Percentiles rank a stretch among this genome's conserved stretches.
phyloP scores from a whole-genome alignment of 2,797 vertebrate species.

The Petrocephalus sullivani region DNA sequence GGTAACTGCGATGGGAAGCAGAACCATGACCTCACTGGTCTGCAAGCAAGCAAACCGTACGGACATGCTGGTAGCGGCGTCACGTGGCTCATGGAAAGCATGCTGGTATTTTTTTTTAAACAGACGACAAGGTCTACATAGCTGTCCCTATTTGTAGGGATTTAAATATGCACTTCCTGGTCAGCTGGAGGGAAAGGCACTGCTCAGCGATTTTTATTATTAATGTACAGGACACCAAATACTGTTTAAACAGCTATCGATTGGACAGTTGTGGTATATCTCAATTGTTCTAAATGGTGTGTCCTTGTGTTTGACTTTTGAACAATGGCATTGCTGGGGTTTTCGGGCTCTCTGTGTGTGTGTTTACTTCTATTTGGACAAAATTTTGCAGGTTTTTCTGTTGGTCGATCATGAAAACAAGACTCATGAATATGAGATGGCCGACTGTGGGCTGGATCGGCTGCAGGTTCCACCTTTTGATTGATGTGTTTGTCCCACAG shows the following conservation, averaged over 20 bases:
- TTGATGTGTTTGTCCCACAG: slow-evolving; percentile 41
- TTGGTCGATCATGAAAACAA: neutral
- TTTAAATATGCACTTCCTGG: slow-evolving; percentile 4
- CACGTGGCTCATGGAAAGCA: slow-evolving; percentile 67
- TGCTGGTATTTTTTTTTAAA: slow-evolving; percentile 22
- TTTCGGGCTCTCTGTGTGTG: neutral
- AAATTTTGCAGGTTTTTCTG: neutral
- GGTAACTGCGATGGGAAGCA: slow-evolving; percentile 72
- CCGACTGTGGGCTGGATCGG: neutral
- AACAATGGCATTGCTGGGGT: neutral
- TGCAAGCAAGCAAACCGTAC: slow-evolving; percentile 47
- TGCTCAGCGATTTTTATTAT: neutral
- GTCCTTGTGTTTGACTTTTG: slow-evolving; percentile 8
- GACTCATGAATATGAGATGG: neutral
- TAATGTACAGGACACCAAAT: slow-evolving; percentile 1
- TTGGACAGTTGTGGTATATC: neutral
- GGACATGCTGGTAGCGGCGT: slow-evolving; percentile 54
- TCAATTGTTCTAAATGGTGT: neutral
- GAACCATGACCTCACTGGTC: slow-evolving; percentile 68
- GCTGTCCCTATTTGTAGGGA: neutral
- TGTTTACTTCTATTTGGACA: neutral
- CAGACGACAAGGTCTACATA: neutral
- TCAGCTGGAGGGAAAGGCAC: neutral
- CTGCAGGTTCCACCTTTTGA: neutral
- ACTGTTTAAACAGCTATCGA: slow-evolving; percentile 2